Conservation (phyloP, 1,140 invertebrate genomes). For the Philaenus spumarius region DNA sequence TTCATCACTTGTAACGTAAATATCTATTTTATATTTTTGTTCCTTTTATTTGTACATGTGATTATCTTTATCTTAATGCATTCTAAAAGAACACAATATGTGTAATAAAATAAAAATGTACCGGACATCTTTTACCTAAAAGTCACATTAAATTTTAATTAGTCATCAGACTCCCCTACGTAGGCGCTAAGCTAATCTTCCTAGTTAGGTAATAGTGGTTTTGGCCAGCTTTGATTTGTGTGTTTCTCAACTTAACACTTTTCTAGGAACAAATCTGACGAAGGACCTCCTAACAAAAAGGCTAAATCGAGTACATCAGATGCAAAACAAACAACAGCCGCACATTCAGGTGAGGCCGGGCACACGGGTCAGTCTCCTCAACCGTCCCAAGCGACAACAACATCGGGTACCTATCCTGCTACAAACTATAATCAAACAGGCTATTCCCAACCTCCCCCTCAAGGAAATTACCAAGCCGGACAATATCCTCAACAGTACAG, state of each 20-base stretch:
- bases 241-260: too few relatives aligned
- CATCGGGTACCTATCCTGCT: background rate
- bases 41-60: background rate
- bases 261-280: too few relatives aligned
- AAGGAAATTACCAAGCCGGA: conserved; percentile 36
- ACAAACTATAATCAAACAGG: background rate
- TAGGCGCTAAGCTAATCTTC: too few relatives aligned
- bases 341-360: background rate
- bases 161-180: too few relatives aligned
- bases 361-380: background rate
- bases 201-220: too few relatives aligned
- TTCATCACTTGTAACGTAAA: too few relatives aligned
- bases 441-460: conserved; percentile 7
- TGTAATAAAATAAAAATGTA: background rate
- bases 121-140: too few relatives aligned
- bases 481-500: conserved; percentile 43
- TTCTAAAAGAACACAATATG: background rate
- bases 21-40: too few relatives aligned
- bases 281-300: too few relatives aligned
- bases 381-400: background rate
- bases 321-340: background rate
- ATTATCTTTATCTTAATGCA: background rate
- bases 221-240: too few relatives aligned
- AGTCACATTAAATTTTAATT: too few relatives aligned
- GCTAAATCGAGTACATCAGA: background rate